Conservation (phyloP, 2,113 vertebrate species). For the Phylloscopus whistleri region DNA sequence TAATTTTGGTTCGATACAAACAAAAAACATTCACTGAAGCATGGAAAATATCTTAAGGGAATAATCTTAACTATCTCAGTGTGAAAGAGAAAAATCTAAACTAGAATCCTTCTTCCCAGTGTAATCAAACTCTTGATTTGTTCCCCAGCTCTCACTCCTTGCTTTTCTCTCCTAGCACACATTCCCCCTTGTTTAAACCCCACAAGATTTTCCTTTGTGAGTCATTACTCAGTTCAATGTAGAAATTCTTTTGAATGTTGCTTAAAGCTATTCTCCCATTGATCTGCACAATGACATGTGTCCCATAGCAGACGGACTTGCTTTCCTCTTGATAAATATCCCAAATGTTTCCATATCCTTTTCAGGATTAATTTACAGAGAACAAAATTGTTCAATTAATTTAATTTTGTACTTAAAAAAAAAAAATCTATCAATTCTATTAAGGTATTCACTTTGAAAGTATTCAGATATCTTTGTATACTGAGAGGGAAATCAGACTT, state of each 20-base stretch:
- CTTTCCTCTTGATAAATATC: neutral
- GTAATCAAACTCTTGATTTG: neutral
- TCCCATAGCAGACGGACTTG: neutral
- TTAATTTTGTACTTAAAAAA: neutral
- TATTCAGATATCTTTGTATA: neutral
- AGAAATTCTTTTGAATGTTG: neutral
- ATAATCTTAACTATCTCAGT: neutral
- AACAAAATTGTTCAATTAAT: neutral
- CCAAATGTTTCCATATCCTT: neutral
- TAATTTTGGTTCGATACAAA: neutral
- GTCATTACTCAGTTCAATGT: neutral
- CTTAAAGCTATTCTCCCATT: conserved; percentile 3
- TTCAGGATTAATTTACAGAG: neutral
- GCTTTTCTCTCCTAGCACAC: neutral
- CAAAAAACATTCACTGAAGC: neutral
- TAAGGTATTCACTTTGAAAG: neutral
- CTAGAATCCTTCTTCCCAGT: neutral
- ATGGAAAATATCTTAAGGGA: neutral
- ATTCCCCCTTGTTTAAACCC: neutral
- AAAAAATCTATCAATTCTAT: neutral
- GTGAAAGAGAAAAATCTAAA: neutral
- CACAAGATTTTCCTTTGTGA: conserved; percentile 15
- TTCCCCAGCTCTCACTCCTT: neutral
- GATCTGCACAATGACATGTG: neutral
- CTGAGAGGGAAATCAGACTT: neutral